These are phyloP conservation scores for Parnassius glacialis DNA, from an alignment of 2,888 invertebrate species.

Conservation along the genomic window DNA sequence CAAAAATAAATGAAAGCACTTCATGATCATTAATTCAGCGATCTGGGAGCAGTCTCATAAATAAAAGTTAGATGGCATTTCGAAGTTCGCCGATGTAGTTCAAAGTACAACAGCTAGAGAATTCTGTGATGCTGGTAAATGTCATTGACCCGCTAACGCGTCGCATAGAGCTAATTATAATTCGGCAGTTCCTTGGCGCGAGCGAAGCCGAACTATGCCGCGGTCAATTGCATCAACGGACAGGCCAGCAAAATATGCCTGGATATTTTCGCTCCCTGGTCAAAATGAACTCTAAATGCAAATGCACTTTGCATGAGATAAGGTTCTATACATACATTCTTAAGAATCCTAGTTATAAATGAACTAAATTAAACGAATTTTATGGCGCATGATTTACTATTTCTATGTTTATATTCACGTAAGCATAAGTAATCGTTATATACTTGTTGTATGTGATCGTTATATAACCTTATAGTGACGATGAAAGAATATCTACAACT, in stretches of 20 bases:
- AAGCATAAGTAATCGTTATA: no score
- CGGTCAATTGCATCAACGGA: background rate
- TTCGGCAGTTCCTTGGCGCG: slow-evolving; percentile 55
- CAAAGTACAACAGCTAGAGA: slow-evolving; percentile 8
- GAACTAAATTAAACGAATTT: no score
- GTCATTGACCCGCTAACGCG: slow-evolving; percentile 77
- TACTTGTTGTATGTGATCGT: no score
- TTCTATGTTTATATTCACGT: no score
- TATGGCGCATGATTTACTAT: no score
- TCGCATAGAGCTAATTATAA: slow-evolving; percentile 71
- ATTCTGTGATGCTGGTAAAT: slow-evolving; percentile 43
- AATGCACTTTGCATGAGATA: no score
- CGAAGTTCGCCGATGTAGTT: background rate
- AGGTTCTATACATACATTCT: no score
- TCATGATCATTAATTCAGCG: background rate
- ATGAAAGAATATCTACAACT: no score
- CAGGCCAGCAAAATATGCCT: slow-evolving; percentile 24
- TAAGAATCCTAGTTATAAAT: no score
- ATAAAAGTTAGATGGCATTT: background rate
- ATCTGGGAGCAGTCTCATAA: background rate
- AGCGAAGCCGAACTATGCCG: slow-evolving; percentile 28
- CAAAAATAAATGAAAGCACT: background rate
- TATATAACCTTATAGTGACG: no score
- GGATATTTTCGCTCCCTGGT: no score
- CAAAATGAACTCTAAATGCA: no score